Evolutionary conservation across 2,113 vertebrate species (phyloP).

Genomic region (Prinia subflava): DNA sequence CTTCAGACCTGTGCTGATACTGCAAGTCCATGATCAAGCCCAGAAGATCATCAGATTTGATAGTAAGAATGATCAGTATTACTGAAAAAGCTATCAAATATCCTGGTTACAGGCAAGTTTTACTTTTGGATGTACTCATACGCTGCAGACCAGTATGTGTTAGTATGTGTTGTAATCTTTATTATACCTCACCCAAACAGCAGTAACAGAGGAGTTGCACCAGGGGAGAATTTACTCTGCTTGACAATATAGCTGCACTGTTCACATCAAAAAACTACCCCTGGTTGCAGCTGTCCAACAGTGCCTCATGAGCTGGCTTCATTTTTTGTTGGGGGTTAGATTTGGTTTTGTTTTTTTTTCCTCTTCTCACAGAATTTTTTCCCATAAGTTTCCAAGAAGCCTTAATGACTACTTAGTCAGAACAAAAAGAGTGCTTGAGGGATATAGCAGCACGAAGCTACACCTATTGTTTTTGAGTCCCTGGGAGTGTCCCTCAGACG

Average conservation of each 20-base stretch:
- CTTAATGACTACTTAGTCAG: no score
- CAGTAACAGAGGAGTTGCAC: not conserved
- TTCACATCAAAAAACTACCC: not conserved
- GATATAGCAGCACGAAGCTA: no score
- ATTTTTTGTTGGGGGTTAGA: no score
- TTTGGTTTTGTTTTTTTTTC: no score
- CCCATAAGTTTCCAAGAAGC: no score
- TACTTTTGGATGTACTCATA: not conserved
- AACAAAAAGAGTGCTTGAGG: no score
- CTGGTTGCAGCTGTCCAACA: not conserved
- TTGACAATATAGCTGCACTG: not conserved
- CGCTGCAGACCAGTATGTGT: rapidly evolving
- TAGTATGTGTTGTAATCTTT: not conserved
- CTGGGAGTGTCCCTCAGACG: no score
- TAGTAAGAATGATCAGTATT: not conserved
- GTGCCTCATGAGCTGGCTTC: no score
- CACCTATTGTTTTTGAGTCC: no score
- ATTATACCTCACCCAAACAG: not conserved
- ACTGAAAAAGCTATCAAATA: not conserved
- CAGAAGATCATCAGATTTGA: not conserved
- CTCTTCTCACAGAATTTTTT: no score
- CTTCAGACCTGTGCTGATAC: not conserved
- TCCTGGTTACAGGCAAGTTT: not conserved
- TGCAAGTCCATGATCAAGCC: not conserved
- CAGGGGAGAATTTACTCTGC: not conserved